Percentiles rank a stretch among this genome's conserved stretches.
These are phyloP conservation scores for Aptenodytes patagonicus DNA, from an alignment of 2,113 vertebrate genomes.

Conservation along the genomic window DNA sequence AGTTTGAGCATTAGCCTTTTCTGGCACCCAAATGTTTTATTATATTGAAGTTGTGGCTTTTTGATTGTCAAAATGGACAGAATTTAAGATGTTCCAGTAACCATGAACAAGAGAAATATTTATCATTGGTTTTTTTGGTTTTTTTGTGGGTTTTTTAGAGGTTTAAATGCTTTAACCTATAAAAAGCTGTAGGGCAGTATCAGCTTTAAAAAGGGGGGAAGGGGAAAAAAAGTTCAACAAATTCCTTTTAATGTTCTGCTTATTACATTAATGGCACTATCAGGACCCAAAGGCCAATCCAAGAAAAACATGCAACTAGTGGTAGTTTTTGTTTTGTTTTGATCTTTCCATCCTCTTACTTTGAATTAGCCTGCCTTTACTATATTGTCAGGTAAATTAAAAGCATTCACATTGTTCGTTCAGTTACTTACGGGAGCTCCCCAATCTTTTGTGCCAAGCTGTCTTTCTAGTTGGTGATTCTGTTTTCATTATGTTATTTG, in stretches of 20 bases:
- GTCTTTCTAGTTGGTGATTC: neutral
- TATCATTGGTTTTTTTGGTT: rapidly evolving
- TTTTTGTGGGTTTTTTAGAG: neutral
- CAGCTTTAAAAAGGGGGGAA: neutral
- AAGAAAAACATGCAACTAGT: neutral
- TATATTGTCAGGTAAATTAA: neutral
- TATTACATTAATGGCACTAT: neutral
- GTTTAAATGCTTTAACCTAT: neutral
- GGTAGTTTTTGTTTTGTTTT: neutral
- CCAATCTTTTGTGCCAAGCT: neutral
- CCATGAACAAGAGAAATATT: neutral
- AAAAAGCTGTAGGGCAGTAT: neutral
- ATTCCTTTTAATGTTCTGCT: neutral
- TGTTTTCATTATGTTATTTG: neutral
- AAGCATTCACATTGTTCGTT: neutral
- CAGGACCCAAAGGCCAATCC: neutral
- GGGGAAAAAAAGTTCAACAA: neutral
- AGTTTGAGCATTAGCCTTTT: neutral
- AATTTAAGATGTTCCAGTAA: neutral
- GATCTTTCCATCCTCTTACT: neutral
- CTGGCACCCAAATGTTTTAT: neutral
- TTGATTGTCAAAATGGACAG: neutral
- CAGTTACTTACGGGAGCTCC: neutral
- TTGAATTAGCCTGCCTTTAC: neutral
- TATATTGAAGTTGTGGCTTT: neutral